These are phyloP conservation scores for Pentalonia nigronervosa DNA, from an alignment of 1,140 invertebrate genomes.

Conservation along the genomic window DNA sequence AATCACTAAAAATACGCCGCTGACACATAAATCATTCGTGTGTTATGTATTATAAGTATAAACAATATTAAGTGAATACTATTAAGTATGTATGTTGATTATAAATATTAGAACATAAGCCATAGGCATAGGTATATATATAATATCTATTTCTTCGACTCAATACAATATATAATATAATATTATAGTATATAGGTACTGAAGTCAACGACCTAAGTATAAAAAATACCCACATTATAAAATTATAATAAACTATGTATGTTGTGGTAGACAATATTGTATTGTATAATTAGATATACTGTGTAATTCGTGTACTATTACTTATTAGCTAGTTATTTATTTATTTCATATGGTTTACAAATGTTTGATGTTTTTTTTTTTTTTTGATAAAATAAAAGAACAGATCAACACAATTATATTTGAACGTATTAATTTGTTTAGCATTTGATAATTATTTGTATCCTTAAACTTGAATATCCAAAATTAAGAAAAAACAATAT, in stretches of 20 bases:
- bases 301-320: background rate
- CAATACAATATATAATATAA: background rate
- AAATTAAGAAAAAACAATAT: background rate
- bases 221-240: background rate
- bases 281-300: background rate
- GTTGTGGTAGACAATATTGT: background rate
- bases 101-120: background rate
- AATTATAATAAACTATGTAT: background rate
- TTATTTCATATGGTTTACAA: background rate
- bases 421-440: background rate
- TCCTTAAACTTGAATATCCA: background rate
- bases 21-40: background rate
- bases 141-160: background rate
- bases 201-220: background rate
- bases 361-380: background rate
- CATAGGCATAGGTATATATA: background rate
- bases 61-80: background rate
- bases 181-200: background rate
- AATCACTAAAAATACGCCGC: no score
- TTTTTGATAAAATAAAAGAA: constrained; percentile 13
- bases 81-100: background rate
- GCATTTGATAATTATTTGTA: background rate
- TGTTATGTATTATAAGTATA: background rate
- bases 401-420: background rate
- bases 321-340: constrained; percentile 1